phyloP scores from a whole-genome alignment of 2,797 vertebrate genomes.

The Lagorchestes hirsutus region DNA sequence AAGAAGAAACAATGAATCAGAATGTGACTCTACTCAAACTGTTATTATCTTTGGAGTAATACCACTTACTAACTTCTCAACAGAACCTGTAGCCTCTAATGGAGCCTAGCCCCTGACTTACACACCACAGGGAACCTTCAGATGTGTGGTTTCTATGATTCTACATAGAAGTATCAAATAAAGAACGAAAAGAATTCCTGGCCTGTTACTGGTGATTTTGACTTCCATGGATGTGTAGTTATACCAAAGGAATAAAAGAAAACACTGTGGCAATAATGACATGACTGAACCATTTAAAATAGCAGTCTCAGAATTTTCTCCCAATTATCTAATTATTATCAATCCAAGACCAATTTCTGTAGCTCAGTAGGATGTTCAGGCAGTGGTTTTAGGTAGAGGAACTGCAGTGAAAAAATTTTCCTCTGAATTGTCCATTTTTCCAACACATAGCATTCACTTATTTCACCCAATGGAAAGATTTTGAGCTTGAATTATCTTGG shows the following conservation, averaged over 20 bases:
- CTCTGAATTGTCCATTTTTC: background rate
- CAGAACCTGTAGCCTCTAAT: too few species aligned
- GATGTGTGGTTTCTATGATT: background rate
- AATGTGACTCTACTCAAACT: background rate
- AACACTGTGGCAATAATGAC: background rate
- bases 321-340: background rate
- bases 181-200: background rate
- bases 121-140: background rate
- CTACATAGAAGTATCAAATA: background rate
- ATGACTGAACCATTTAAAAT: background rate
- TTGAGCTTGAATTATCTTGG: background rate
- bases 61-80: background rate
- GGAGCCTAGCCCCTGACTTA: background rate
- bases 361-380: background rate
- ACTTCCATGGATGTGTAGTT: background rate
- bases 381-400: background rate
- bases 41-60: background rate
- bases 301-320: too few species aligned
- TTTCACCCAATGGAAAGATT: background rate
- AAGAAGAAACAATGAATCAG: background rate
- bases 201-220: background rate
- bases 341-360: background rate
- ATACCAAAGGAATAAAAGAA: background rate
- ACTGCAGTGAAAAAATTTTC: fast-evolving
- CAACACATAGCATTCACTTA: background rate